Evolutionary conservation across 2,113 vertebrate species (phyloP).

Genomic region (Oncorhynchus keta): DNA sequence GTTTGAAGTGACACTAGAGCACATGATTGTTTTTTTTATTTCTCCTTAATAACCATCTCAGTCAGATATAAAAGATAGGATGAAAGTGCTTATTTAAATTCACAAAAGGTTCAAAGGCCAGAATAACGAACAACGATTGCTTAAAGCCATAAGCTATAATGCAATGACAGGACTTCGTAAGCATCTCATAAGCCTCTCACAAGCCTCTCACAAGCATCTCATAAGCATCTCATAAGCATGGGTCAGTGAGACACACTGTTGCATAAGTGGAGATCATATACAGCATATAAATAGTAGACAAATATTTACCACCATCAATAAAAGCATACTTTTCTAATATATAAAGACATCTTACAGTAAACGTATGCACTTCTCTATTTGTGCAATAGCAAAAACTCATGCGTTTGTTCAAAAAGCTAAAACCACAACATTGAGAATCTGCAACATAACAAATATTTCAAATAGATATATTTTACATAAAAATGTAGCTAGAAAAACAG

Average conservation of each 20-base stretch:
- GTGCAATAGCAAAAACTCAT: conserved; percentile 96
- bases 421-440: conserved; percentile 95
- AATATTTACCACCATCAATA: conserved; percentile 76
- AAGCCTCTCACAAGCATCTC: background rate
- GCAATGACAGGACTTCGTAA: conserved; percentile 45
- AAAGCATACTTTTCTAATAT: conserved; percentile 88
- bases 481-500: conserved; percentile 87
- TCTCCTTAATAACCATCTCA: conserved; percentile 26
- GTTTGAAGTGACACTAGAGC: conserved; percentile 60
- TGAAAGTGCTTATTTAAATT: conserved; percentile 65
- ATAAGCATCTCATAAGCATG: background rate
- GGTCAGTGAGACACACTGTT: conserved; percentile 49
- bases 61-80: conserved; percentile 47
- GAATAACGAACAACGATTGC: conserved; percentile 39
- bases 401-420: conserved; percentile 92
- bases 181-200: background rate
- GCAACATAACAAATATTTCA: conserved; percentile 89
- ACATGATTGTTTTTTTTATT: conserved; percentile 40
- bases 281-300: conserved; percentile 75
- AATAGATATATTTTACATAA: conserved; percentile 83
- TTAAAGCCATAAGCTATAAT: conserved; percentile 58
- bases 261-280: conserved; percentile 72
- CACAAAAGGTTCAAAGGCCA: conserved; percentile 53
- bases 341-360: conserved; percentile 96
- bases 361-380: conserved; percentile 81